Base-by-base conservation (phyloP, 2,888 invertebrate species). In the Eulithis testata region DNA sequence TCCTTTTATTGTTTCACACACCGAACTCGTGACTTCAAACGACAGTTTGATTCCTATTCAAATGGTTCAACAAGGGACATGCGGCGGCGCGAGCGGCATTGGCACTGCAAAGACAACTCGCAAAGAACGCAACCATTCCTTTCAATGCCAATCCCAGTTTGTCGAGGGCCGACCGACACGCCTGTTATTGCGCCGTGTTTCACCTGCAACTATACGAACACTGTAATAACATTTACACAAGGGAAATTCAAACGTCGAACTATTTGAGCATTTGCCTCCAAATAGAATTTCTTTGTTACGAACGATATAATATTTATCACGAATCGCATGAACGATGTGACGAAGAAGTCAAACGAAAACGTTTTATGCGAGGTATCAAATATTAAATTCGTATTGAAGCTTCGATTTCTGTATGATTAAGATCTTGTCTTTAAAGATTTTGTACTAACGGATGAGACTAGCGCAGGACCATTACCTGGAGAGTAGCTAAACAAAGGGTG, bases 161-260 rank as follows among this genome's bases (percentile, higher is more conserved):
- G 77, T 80, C 76, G 76, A 78, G 45, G 72, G 70, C 78, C 75
- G 79, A 63, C 78, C 75, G 79, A 63, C 75, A 79, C 76, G 83
- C 76, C 81, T 81, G 83, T 85, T 86, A 87, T 86, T 85, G 86
- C 84, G 81, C 81, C 84, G 86, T 88, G 89, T 87, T 88, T 89
- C 84, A 86, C 86, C 86, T 88, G 87, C 87, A 89, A 82, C 82
- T 82, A n/a, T n/a, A 80, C 79, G 77, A 78, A 82, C 84, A 83
- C 78, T 79, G 86, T 88, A 89, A 90, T 88, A 91, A 91, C 87
- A 90, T 91, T 91, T 91, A 90, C 91, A 89, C 91, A 87, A 74
- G 91, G 89, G 90, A 91, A 91, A 91, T 91, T 88, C 90, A 87
- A 89, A 90, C 87, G 86, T 90, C 90, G 87, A 91, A 91, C 89